Percentiles rank a stretch among this genome's conserved stretches.
Evolutionary conservation across 2,888 invertebrate species (phyloP).

Genomic region (Camptogramma bilineatum): DNA sequence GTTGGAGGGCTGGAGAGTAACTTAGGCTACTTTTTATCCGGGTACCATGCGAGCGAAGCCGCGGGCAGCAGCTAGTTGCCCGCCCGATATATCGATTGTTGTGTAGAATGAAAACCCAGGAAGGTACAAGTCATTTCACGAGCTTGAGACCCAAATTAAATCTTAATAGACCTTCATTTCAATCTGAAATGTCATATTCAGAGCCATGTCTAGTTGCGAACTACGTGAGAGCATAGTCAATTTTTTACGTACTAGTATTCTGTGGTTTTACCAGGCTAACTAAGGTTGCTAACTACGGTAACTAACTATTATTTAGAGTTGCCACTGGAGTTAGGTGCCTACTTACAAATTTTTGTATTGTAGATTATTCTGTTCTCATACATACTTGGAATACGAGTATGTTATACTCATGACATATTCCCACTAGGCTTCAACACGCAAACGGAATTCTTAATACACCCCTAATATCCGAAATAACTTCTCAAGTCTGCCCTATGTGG

Average conservation of each 20-base stretch:
- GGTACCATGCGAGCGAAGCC: too few relatives aligned
- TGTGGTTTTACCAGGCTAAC: too few relatives aligned
- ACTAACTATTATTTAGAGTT: background rate
- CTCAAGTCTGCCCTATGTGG: constrained; percentile 1
- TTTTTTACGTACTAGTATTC: too few relatives aligned
- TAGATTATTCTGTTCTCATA: too few relatives aligned
- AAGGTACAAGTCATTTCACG: background rate
- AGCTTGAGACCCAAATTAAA: background rate
- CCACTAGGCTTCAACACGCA: background rate
- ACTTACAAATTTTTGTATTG: too few relatives aligned
- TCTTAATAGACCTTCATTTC: background rate
- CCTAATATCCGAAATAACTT: constrained; percentile 10
- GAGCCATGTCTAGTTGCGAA: background rate
- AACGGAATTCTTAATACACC: constrained; percentile 15
- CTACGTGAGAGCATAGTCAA: background rate
- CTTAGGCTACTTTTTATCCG: too few relatives aligned
- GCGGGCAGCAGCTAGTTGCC: too few relatives aligned
- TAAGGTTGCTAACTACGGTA: too few relatives aligned
- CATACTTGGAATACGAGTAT: background rate
- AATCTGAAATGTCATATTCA: background rate
- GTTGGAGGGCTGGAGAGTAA: too few relatives aligned
- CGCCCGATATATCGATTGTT: too few relatives aligned
- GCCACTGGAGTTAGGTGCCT: background rate
- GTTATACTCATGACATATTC: background rate
- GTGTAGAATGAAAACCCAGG: too few relatives aligned